Evolutionary conservation across 1,140 invertebrate genomes (phyloP).

Genomic region (Neoseiulus cucumeris): DNA sequence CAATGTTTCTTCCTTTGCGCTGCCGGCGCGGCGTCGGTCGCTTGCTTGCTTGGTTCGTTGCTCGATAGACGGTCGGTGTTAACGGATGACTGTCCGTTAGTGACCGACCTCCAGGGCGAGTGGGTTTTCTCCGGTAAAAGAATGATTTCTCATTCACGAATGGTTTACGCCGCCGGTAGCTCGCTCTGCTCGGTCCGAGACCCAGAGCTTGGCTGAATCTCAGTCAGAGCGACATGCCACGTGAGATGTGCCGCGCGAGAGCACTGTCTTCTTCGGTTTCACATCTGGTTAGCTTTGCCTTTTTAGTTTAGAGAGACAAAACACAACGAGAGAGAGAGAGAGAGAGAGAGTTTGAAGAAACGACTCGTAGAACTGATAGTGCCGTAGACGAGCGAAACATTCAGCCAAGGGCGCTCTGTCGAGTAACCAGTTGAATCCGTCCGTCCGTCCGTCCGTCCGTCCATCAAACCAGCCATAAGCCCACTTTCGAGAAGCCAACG

Average conservation of each 20-base stretch:
- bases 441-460: no score
- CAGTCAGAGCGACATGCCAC: not conserved
- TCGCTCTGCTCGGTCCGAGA: not conserved
- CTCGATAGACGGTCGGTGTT: no score
- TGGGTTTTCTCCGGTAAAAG: no score
- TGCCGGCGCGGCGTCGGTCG: no score
- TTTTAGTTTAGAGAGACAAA: not conserved
- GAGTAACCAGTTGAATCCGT: not conserved
- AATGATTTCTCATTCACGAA: conserved; percentile 9
- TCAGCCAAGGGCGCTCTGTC: not conserved
- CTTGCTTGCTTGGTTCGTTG: no score
- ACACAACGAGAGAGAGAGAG: not conserved
- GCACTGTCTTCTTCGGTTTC: no score
- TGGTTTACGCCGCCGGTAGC: not conserved
- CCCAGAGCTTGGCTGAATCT: not conserved
- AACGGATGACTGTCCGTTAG: no score
- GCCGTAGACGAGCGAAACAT: not conserved
- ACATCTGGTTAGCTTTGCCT: conserved; percentile 5
- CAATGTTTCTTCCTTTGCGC: no score
- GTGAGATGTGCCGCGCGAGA: not conserved
- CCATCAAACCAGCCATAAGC: no score
- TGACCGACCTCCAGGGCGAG: no score
- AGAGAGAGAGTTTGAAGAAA: not conserved
- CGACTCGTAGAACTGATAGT: not conserved
- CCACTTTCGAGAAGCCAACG: no score